Evolutionary conservation across 2,888 invertebrate genomes (phyloP).

Genomic region (Macroteleia sp.): DNA sequence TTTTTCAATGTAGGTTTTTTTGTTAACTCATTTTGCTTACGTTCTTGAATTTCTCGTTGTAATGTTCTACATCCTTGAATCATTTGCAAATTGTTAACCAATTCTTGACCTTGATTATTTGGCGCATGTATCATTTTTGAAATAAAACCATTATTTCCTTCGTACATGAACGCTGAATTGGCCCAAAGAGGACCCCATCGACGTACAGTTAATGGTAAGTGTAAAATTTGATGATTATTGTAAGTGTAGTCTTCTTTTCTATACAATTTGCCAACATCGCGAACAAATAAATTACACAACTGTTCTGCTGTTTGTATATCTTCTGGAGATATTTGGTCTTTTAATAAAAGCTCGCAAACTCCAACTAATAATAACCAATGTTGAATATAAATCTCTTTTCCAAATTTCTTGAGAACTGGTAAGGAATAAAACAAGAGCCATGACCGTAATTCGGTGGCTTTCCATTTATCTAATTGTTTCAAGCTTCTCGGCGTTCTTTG

Average conservation of each 20-base stretch:
- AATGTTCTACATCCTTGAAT: no score
- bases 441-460: slow-evolving; percentile 2
- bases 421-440: slow-evolving; percentile 27
- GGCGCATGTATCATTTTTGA: slow-evolving; percentile 26
- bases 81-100: no score
- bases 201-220: slow-evolving; percentile 21
- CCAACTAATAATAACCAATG: slow-evolving; percentile 38
- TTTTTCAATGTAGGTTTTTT: no score
- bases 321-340: slow-evolving; percentile 14
- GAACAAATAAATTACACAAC: slow-evolving; percentile 1
- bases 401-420: slow-evolving; percentile 14
- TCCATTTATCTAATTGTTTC: slow-evolving; percentile 18
- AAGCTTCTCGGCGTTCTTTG: slow-evolving; percentile 25
- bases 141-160: slow-evolving; percentile 28
- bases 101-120: slow-evolving; percentile 15
- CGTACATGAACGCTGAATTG: slow-evolving; percentile 39
- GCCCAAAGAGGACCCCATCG: slow-evolving; percentile 41
- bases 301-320: slow-evolving; percentile 13
- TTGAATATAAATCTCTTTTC: slow-evolving; percentile 1
- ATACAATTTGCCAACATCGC: slow-evolving; percentile 27
- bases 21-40: no score
- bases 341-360: slow-evolving; percentile 8
- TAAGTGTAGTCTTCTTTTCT: slow-evolving; percentile 10
- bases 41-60: no score
- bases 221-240: slow-evolving; percentile 23